phyloP scores from a whole-genome alignment of 92 coral and sea anemone species.

The Montipora capitata region DNA sequence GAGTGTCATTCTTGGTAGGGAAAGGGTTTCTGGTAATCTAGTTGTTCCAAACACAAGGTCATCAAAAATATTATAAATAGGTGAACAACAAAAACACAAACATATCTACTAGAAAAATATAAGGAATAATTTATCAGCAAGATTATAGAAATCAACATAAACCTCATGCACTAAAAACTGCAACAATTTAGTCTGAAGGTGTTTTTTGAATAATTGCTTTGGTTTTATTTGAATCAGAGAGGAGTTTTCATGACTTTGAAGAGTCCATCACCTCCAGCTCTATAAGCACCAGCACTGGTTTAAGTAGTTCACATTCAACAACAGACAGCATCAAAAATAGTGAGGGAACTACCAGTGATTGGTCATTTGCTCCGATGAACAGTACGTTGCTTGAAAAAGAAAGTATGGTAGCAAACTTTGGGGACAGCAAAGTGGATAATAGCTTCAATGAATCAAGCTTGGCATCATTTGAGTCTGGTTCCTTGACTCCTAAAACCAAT shows the following conservation, averaged over 20 bases:
- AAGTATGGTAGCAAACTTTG: constrained; percentile 55
- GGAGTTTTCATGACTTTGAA: neutral
- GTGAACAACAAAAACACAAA: no score
- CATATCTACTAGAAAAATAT: no score
- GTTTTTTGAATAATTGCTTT: no score
- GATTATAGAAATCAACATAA: no score
- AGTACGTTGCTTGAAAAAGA: constrained; percentile 35
- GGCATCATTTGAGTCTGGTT: constrained; percentile 7
- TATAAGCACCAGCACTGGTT: constrained; percentile 44
- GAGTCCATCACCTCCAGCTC: constrained; percentile 34
- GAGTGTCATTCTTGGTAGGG: no score
- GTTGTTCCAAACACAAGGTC: no score
- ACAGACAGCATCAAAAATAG: constrained; percentile 25
- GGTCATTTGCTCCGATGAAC: constrained; percentile 4
- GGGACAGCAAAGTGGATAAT: constrained; percentile 38
- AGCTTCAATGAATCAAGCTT: constrained; percentile 33
- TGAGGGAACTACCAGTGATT: neutral
- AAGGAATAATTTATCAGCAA: no score
- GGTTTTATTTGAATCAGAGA: no score
- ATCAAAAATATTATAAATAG: no score
- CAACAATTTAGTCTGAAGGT: no score
- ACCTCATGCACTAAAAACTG: no score
- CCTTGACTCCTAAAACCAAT: constrained; percentile 13
- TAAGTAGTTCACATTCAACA: constrained; percentile 47
- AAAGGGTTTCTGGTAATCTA: no score